These are phyloP conservation scores for Ceratina calcarata DNA, from an alignment of 1,140 invertebrate genomes.

Conservation along the genomic window DNA sequence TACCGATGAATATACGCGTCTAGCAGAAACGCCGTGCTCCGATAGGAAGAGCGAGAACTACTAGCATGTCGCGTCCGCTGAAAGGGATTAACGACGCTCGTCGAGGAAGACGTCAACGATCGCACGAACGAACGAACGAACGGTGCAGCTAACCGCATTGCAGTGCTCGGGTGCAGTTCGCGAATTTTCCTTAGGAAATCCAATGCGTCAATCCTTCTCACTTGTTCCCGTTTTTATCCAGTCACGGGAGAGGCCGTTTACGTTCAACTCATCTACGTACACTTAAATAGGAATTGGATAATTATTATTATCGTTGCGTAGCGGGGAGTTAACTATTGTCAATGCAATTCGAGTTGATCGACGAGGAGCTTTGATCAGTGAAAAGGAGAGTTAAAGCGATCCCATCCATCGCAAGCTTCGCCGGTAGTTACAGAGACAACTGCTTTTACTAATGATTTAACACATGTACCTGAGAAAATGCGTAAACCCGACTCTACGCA, in stretches of 20 bases:
- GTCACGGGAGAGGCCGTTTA: neutral
- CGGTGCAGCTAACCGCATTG: constrained; percentile 24
- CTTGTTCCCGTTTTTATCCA: neutral
- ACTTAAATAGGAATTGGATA: neutral
- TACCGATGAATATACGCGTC: neutral
- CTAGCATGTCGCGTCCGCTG: constrained; percentile 10
- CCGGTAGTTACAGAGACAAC: neutral
- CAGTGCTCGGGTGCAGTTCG: constrained; percentile 6
- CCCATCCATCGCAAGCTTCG: neutral
- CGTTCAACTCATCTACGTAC: neutral
- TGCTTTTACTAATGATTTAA: neutral
- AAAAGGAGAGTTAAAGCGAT: neutral
- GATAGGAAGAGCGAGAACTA: constrained; percentile 18
- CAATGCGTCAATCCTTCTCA: neutral
- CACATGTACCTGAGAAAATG: neutral
- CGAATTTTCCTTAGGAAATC: constrained; percentile 10
- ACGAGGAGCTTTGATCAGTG: neutral
- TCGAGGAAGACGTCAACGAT: constrained; percentile 22
- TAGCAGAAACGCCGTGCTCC: neutral
- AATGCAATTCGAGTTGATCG: neutral
- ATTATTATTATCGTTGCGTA: too few relatives aligned
- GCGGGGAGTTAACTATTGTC: neutral
- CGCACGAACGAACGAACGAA: neutral
- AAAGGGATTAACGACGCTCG: constrained; percentile 41
- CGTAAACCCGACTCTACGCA: neutral